Evolutionary conservation across 2,113 vertebrate species (phyloP), one percentile per base, ranked within the genome.

Genomic region (Stictonetta naevosa): DNA sequence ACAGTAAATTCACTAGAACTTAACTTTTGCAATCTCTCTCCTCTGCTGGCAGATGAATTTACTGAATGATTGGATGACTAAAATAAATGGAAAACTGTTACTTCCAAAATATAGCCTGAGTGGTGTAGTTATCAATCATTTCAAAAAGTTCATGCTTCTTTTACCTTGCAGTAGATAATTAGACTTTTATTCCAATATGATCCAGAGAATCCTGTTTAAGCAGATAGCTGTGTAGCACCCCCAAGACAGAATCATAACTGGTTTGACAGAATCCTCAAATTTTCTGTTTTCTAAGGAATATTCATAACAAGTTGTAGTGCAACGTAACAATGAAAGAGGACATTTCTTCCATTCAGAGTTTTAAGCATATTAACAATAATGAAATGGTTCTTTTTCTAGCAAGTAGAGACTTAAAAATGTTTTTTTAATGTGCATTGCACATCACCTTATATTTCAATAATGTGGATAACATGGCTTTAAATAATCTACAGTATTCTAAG

Each of bases 111-210:
- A 66, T 13, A 91, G 23, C 76, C 73, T 80, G 36, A 84, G 26
- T 90, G 83, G 42, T 56, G 23, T 19, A 2, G 77, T 76, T 95
- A 92, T 64, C 36, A 88, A 38, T 90, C 56, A 73, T 94, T 96
- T 95, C 29, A 50, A 94, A 95, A 97, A 93, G 52, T 83, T 75
- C 58, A 72, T 56, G 19, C 36, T 96, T 95, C 46, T 58, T 96
- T 96, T 96, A 83, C 16, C 72, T 85, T 82, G 77, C 50, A 92
- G 83, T 72, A 88, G 48, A 74, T 85, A 93, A 97, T 96, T 93
- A 94, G 50, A 67, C 73, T 96, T 96, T 78, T 89, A 76, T 84
- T 83, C 46, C 52, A 46, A 50, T 19, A 62, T 33, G 28, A 59
- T 78, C 86, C 20, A 53, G 56, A 96, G 79, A 96, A 84, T n/a